These are phyloP conservation scores for Mus spretus DNA, from an alignment of 2,797 vertebrate species.

Conservation along the genomic window DNA sequence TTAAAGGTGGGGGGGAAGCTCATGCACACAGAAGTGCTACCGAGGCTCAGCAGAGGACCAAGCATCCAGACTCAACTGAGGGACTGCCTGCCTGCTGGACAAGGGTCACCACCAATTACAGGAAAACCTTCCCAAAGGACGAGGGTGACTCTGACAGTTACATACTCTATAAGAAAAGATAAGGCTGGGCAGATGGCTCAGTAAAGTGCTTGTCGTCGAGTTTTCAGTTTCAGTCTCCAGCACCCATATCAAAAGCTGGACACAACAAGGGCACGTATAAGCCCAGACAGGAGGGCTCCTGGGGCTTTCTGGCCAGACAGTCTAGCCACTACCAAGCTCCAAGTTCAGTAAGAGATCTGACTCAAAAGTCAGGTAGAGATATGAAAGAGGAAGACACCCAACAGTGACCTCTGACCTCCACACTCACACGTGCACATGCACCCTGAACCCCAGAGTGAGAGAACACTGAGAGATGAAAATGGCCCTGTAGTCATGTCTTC, in stretches of 20 bases:
- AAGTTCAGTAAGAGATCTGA: neutral
- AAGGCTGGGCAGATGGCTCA: neutral
- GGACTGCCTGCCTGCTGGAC: neutral
- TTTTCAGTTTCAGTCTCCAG: neutral
- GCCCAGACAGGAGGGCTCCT: neutral
- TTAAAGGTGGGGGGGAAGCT: neutral
- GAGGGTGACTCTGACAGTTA: neutral
- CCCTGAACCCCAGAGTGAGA: neutral
- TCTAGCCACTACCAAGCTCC: neutral
- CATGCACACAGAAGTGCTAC: neutral
- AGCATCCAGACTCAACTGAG: neutral
- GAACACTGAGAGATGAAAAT: neutral
- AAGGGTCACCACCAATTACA: neutral
- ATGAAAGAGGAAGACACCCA: neutral
- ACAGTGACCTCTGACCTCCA: neutral
- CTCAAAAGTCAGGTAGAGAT: neutral
- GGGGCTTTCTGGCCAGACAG: neutral
- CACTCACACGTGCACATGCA: neutral
- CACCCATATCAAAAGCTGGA: neutral
- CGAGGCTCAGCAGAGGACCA: neutral
- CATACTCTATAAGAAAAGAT: neutral
- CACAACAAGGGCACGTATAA: neutral
- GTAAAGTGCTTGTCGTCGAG: neutral
- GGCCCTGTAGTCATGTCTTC: neutral
- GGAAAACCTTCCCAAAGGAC: constrained; percentile 2